Evolutionary conservation across 2,888 invertebrate genomes (phyloP).

Genomic region (Drosophila leonis): DNA sequence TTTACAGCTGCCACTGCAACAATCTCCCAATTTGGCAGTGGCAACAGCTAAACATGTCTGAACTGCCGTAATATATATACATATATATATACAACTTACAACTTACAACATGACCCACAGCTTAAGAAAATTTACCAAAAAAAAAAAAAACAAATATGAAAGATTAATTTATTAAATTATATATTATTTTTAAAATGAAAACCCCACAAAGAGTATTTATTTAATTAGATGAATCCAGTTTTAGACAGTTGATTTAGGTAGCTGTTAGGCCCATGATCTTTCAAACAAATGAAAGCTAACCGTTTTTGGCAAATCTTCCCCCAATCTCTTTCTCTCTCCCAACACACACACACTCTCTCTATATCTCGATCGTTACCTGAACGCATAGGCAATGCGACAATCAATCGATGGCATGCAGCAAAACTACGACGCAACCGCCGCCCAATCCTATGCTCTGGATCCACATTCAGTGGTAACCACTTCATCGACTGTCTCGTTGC

Average conservation of each 20-base stretch:
- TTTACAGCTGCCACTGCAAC: conserved; percentile 32
- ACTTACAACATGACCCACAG: conserved; percentile 61
- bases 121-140: conserved; percentile 41
- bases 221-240: conserved; percentile 31
- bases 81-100: conserved; percentile 22
- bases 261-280: conserved; percentile 58
- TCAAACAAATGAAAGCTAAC: conserved; percentile 82
- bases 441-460: conserved; percentile 91
- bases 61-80: conserved; percentile 25
- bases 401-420: conserved; percentile 89
- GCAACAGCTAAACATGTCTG: conserved; percentile 24
- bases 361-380: conserved; percentile 53
- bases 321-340: conserved; percentile 78
- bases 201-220: conserved; percentile 32
- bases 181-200: conserved; percentile 61
- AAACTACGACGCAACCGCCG: conserved; percentile 90
- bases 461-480: conserved; percentile 88
- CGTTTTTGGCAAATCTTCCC: conserved; percentile 85
- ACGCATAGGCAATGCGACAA: conserved; percentile 86
- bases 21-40: conserved; percentile 42
- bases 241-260: conserved; percentile 33
- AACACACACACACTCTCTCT: conserved; percentile 48
- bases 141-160: conserved; percentile 41
- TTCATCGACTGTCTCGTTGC: conserved; percentile 86
- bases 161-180: conserved; percentile 67